These are phyloP conservation scores for Triplophysa dalaica DNA, from an alignment of 2,113 vertebrate species.

Conservation along the genomic window DNA sequence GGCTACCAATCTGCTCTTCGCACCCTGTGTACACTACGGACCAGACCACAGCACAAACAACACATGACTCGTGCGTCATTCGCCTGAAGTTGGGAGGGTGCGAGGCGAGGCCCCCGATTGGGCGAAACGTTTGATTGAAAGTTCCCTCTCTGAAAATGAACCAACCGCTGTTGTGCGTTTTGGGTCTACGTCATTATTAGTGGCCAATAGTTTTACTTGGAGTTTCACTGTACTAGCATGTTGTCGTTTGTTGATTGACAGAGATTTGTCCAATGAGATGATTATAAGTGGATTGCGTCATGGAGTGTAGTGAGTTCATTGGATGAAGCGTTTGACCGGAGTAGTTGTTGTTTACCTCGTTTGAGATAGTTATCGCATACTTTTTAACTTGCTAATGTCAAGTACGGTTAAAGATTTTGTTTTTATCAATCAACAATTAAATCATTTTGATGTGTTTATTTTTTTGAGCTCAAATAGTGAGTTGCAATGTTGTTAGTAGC, in stretches of 20 bases:
- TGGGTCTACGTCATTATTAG: conserved; percentile 60
- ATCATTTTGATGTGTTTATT: background rate
- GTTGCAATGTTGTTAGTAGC: background rate
- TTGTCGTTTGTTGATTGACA: conserved; percentile 52
- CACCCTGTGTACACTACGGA: conserved; percentile 72
- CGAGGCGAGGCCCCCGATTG: conserved; percentile 48
- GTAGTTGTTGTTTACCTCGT: background rate
- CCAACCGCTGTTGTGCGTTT: conserved; percentile 49
- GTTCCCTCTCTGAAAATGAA: fast-evolving
- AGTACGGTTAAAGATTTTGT: background rate
- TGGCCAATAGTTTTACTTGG: conserved; percentile 54
- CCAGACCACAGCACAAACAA: conserved; percentile 84
- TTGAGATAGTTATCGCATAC: background rate
- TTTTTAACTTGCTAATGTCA: background rate
- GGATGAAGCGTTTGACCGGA: conserved; percentile 29
- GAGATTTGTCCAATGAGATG: conserved; percentile 31
- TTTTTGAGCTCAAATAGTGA: background rate
- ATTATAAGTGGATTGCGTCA: background rate
- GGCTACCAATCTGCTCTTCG: conserved; percentile 63
- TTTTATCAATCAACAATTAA: background rate
- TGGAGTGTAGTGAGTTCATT: background rate
- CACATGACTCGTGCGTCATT: conserved; percentile 80
- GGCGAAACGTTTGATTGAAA: conserved; percentile 18
- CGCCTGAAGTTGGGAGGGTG: conserved; percentile 53
- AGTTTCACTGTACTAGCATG: conserved; percentile 55